These are phyloP conservation scores for Euwallacea similis DNA, from an alignment of 1,140 invertebrate genomes.

Conservation along the genomic window DNA sequence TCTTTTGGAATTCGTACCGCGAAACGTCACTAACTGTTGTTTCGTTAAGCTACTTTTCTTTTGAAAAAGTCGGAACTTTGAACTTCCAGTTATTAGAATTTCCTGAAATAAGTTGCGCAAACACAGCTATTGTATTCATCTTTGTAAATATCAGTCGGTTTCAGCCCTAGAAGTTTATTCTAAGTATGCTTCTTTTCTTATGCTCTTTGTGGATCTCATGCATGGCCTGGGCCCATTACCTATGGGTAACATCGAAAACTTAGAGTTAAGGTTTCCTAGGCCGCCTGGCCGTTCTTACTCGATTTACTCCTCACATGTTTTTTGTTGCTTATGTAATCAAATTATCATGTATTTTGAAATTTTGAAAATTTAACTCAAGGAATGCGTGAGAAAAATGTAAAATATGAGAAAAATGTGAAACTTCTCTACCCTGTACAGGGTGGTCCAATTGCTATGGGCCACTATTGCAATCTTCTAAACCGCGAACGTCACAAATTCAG, in stretches of 20 bases:
- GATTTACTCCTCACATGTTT: too few relatives aligned
- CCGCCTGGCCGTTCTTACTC: too few relatives aligned
- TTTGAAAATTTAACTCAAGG: too few relatives aligned
- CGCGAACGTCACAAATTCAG: too few relatives aligned
- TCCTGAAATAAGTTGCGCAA: neutral
- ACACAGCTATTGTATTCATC: neutral
- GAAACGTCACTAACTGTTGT: neutral
- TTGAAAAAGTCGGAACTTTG: neutral
- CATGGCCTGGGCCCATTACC: neutral
- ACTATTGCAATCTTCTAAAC: too few relatives aligned
- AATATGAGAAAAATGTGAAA: too few relatives aligned
- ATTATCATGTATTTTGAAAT: too few relatives aligned
- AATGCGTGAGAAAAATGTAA: too few relatives aligned
- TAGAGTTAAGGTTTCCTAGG: too few relatives aligned
- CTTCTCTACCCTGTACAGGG: too few relatives aligned
- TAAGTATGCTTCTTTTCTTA: neutral
- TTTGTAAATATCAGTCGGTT: neutral
- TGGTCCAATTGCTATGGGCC: too few relatives aligned
- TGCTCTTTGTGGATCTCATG: neutral
- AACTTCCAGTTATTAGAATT: neutral
- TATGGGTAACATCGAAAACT: neutral
- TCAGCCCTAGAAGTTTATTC: neutral
- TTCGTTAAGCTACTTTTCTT: neutral
- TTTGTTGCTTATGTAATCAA: too few relatives aligned
- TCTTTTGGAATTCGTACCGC: neutral